These are phyloP conservation scores for Emydoidea blandingii DNA, from an alignment of 2,797 vertebrate species.

Conservation along the genomic window DNA sequence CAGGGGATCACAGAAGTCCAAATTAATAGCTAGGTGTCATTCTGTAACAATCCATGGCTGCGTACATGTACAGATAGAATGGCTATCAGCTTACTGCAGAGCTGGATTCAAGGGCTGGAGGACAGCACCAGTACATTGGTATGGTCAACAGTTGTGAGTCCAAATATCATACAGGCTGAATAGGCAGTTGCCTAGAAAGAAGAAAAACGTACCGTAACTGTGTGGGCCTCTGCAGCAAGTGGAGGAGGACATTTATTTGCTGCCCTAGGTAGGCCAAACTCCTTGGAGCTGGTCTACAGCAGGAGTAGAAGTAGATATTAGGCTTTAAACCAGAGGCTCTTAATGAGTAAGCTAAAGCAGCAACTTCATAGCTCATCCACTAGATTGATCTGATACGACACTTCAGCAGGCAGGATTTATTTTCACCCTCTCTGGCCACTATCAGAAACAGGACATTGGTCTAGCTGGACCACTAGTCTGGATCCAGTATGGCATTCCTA, in stretches of 20 bases:
- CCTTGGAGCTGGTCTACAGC: neutral
- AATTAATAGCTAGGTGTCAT: neutral
- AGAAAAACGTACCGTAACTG: neutral
- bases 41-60: neutral
- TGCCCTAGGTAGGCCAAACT: neutral
- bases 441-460: neutral
- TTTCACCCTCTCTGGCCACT: neutral
- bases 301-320: neutral
- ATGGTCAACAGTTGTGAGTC: neutral
- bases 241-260: neutral
- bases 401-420: neutral
- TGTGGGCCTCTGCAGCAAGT: neutral
- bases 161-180: neutral
- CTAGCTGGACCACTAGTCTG: neutral
- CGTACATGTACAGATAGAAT: rapidly evolving
- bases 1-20: neutral
- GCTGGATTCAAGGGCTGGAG: rapidly evolving
- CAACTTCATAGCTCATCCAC: neutral
- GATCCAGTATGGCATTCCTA: neutral
- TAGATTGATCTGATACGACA: neutral
- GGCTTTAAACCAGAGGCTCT: neutral
- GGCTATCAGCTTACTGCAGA: neutral
- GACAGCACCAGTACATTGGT: neutral
- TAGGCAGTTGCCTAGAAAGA: rapidly evolving
- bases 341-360: neutral